Evolutionary conservation across 2,797 vertebrate genomes (phyloP), one percentile per base, ranked within the genome.

Genomic region (Helarctos malayanus): DNA sequence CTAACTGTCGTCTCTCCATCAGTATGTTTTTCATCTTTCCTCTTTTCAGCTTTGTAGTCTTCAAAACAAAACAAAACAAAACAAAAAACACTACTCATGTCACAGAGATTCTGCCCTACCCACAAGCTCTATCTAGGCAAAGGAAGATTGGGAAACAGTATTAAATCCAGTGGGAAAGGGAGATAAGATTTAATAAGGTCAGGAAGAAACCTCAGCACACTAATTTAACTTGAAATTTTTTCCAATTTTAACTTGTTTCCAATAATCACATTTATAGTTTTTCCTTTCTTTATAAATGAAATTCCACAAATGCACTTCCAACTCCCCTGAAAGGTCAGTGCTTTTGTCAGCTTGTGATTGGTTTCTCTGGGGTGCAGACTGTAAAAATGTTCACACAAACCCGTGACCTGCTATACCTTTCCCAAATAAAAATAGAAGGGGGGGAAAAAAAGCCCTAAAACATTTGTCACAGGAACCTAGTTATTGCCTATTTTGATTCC

Each of bases 401-500:
- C 29, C 19, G 1, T 23, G 45, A 95, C 61, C 49, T 25, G 6
- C 73, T 45, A 54, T 68, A 38, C 2, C 15, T 56, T 94, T 95
- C 86, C 59, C 49, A 91, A 93, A 95, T 15, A 47, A 92, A 95
- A 91, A 59, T 0, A 68, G 59, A 85, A 52, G 25, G 75, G 38
- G 11, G 11, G 7, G 10, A 32, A 57, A 38, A 88, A 73, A 41
- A 29, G 49, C 7, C 76, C 54, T 45, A 35, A 82, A 83, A 96
- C 18, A 71, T 89, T 71, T 93, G 87, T 80, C 8, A 10, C 21
- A 89, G 59, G 79, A 94, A 57, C 41, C 57, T 85, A 88, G 41
- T 59, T 90, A 52, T 38, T 71, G 12, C n/a, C 69, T 93, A 73
- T 85, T 94, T 85, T 90, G 80, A 95, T 90, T 95, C 14, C 35